Evolutionary conservation across 2,888 invertebrate species (phyloP).

Genomic region (Andrena haemorrhoa): DNA sequence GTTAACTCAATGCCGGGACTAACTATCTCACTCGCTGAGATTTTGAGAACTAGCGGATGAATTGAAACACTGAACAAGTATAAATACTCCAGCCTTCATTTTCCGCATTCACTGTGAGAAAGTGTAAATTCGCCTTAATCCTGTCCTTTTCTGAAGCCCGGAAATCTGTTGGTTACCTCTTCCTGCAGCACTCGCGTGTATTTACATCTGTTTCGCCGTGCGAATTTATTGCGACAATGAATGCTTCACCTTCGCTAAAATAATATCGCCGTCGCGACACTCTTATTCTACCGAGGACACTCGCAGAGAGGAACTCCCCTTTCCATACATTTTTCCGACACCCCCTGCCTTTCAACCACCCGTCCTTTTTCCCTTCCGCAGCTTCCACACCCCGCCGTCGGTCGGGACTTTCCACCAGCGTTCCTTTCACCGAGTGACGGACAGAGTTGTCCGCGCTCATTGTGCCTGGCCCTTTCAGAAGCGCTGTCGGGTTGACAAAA

Average conservation of each 20-base stretch:
- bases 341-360: neutral
- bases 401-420: slow-evolving; percentile 12
- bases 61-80: too few species aligned
- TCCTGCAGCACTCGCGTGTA: too few species aligned
- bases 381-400: neutral
- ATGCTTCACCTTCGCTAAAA: neutral
- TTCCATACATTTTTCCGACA: slow-evolving; percentile 7
- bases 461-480: slow-evolving; percentile 44
- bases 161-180: too few species aligned
- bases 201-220: neutral
- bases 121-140: too few species aligned
- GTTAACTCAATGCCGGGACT: too few species aligned
- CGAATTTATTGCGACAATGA: neutral
- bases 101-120: too few species aligned
- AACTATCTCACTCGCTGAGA: too few species aligned
- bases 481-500: slow-evolving; percentile 31
- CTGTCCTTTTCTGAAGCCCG: too few species aligned
- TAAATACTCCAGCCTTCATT: too few species aligned
- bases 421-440: slow-evolving; percentile 47
- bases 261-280: neutral
- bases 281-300: neutral
- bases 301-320: slow-evolving; percentile 12
- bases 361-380: slow-evolving; percentile 3
- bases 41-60: too few species aligned
- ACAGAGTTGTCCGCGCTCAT: slow-evolving; percentile 63